Base-by-base conservation (phyloP, 2,888 invertebrate species). In the Notodonta dromedarius region DNA sequence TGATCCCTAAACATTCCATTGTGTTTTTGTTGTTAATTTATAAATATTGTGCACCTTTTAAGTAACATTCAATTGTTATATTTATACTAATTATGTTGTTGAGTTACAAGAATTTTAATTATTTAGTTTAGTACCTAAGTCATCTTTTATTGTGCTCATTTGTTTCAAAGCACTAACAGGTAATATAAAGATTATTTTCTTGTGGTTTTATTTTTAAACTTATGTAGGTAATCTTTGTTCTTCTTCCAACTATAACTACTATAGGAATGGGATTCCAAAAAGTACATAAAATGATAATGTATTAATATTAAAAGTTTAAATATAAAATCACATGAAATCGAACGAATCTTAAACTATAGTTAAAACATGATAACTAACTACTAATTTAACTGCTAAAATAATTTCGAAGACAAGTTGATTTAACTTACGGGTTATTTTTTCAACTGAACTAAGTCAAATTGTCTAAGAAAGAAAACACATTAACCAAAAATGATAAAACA, bases 311-410 rank as follows among this genome's bases (percentile, higher is more conserved):
- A 63, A 70, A 70, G 81, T 84, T 84, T 84, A 80, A 83, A 82
- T 82, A 73, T 85, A 83, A 86, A 86, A 84, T 85, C 85, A 85
- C 84, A 82, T 81, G 83, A 87, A 85, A 82, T 77, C 69, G 70
- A 81, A 80, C 71, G 77, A 82, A 80, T 77, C 71, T 80, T 81
- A 78, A 84, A 79, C 70, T 73, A 74, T 80, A 79, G 67, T 75
- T 75, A 78, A 76, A 76, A 81, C 71, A 67, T 82, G 83, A 84
- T 81, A 82, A 77, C 77, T 80, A 82, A 77, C 77, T 80, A 84
- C 78, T 73, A 83, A 83, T 83, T 83, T 55, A 55, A 55, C 24
- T 55, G 35, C 51, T 55, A 55, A 55, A 40, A 8, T 68, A 60
- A 64, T 69, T 74, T 64, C 54, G 67, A 69, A 62, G 66, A 55